These are phyloP conservation scores for Coenonympha arcania DNA, from an alignment of 2,888 invertebrate species.

Conservation along the genomic window DNA sequence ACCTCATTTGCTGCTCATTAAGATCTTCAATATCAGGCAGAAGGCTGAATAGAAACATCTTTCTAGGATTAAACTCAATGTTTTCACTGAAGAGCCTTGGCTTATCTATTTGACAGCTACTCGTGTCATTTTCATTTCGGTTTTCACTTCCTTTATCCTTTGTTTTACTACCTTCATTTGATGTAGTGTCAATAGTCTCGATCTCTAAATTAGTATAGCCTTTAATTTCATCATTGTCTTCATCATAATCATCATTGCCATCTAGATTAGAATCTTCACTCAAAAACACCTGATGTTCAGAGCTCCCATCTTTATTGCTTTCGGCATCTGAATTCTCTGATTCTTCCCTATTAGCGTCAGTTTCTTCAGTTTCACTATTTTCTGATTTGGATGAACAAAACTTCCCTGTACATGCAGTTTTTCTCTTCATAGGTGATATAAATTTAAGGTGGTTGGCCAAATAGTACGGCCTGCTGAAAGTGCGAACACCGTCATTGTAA, in stretches of 20 bases:
- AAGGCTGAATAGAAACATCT: constrained; percentile 1
- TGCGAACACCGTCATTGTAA: not conserved
- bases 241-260: not conserved
- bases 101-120: not conserved
- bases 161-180: not conserved
- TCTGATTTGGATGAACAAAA: not conserved
- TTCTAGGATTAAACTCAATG: constrained; percentile 4
- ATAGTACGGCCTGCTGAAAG: constrained; percentile 4
- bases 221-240: not conserved
- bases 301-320: not conserved
- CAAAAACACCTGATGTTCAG: not conserved
- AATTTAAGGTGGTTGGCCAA: constrained; percentile 7
- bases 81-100: not conserved
- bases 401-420: not conserved
- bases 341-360: not conserved
- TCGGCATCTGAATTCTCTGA: not conserved
- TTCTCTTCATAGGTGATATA: not conserved
- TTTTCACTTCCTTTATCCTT: not conserved
- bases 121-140: not conserved
- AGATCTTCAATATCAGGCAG: constrained; percentile 1
- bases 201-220: not conserved
- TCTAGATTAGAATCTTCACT: not conserved
- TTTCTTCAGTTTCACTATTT: not conserved
- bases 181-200: not conserved
- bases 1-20: constrained; percentile 1